Conservation (phyloP, 1,140 invertebrate species). For the Heliconius nattereri region DNA sequence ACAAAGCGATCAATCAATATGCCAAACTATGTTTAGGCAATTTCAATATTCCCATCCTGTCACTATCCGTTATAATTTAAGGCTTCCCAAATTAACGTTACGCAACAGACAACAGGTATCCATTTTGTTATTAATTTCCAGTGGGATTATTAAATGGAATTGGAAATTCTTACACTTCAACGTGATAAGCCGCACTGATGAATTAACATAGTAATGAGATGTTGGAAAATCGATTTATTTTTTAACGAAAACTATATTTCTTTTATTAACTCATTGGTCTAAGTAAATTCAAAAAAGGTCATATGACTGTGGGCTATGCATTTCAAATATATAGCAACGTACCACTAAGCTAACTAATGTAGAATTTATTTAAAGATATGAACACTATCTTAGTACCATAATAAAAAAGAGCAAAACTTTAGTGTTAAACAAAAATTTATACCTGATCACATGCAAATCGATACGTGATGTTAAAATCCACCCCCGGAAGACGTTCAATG, state of each 20-base stretch:
- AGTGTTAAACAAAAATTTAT: neutral
- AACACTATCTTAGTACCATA: neutral
- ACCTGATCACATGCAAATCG: neutral
- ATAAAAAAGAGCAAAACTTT: neutral
- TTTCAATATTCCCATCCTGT: slow-evolving; percentile 4
- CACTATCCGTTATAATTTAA: slow-evolving; percentile 18
- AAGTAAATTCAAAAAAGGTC: neutral
- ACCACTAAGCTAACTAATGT: neutral
- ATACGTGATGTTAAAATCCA: slow-evolving; percentile 20
- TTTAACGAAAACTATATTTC: neutral
- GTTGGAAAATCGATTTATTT: neutral
- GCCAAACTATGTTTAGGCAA: slow-evolving; percentile 23
- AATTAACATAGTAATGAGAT: neutral
- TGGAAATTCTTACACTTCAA: neutral
- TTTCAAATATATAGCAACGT: too few species aligned
- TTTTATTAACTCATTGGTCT: neutral
- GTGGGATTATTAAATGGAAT: slow-evolving; percentile 1
- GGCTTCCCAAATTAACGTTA: slow-evolving; percentile 17
- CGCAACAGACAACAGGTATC: slow-evolving; percentile 15
- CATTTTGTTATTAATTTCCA: slow-evolving; percentile 16
- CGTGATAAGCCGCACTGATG: neutral
- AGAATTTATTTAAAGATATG: neutral
- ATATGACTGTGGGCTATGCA: too few species aligned
- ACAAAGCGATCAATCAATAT: slow-evolving; percentile 25
- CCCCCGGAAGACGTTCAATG: neutral